These are phyloP conservation scores for Aix galericulata DNA, from an alignment of 2,113 vertebrate species.

Conservation along the genomic window DNA sequence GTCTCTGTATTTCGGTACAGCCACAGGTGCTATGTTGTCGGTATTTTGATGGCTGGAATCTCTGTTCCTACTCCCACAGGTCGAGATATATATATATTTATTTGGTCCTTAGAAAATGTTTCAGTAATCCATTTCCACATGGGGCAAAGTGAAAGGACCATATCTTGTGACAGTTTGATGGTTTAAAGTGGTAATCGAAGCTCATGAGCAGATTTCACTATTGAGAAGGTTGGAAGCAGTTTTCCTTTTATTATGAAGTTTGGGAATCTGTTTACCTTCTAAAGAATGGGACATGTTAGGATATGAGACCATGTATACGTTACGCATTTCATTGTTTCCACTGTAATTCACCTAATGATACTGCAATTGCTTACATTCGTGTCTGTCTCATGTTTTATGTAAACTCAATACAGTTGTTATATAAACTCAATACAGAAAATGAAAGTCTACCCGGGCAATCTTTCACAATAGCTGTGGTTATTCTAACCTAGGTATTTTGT, in stretches of 20 bases:
- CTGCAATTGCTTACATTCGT: background rate
- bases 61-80: background rate
- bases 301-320: background rate
- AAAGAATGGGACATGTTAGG: background rate
- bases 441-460: background rate
- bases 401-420: background rate
- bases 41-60: background rate
- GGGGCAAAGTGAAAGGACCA: background rate
- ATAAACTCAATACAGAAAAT: background rate
- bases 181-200: background rate
- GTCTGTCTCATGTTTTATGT: background rate
- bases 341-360: background rate
- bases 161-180: background rate
- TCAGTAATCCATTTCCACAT: fast-evolving
- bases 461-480: background rate
- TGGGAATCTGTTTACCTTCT: background rate
- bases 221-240: background rate
- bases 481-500: background rate
- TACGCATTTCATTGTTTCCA: background rate
- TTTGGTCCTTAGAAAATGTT: background rate
- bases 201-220: background rate
- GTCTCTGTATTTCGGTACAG: fast-evolving
- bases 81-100: too few species aligned
- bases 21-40: fast-evolving
- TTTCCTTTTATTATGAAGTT: background rate